These are phyloP conservation scores for Cephus pulcher DNA, from an alignment of 2,888 invertebrate species.

Conservation along the genomic window DNA sequence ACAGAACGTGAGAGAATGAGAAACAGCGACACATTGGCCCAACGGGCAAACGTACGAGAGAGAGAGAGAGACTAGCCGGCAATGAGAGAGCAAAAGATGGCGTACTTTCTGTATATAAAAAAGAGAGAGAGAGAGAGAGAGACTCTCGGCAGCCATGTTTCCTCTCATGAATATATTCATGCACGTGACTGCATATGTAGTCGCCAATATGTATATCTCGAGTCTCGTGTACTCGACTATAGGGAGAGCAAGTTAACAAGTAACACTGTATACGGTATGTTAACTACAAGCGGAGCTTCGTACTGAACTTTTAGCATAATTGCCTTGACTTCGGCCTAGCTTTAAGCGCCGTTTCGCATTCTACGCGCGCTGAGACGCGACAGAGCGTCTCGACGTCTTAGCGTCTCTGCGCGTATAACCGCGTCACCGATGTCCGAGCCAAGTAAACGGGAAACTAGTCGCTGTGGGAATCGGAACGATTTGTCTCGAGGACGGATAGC, in stretches of 20 bases:
- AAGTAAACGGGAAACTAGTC: too few species aligned
- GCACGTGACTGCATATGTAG: conserved; percentile 26
- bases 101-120: too few species aligned
- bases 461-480: too few species aligned
- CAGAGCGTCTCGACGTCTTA: not conserved
- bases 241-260: conserved; percentile 28
- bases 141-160: conserved; percentile 36
- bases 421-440: not conserved
- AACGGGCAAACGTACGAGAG: too few species aligned
- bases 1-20: too few species aligned
- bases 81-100: too few species aligned
- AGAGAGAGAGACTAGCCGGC: too few species aligned
- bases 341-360: conserved; percentile 7
- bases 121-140: too few species aligned
- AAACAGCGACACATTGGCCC: too few species aligned
- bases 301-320: conserved; percentile 9
- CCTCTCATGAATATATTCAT: conserved; percentile 51
- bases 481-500: too few species aligned
- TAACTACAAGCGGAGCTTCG: conserved; percentile 15
- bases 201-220: conserved; percentile 4
- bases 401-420: not conserved
- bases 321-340: not conserved
- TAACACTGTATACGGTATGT: conserved; percentile 24
- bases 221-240: conserved; percentile 15
- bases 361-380: not conserved